Evolutionary conservation across 2,888 invertebrate species (phyloP), one percentile per base, ranked within the genome.

Genomic region (Therioaphis trifolii): DNA sequence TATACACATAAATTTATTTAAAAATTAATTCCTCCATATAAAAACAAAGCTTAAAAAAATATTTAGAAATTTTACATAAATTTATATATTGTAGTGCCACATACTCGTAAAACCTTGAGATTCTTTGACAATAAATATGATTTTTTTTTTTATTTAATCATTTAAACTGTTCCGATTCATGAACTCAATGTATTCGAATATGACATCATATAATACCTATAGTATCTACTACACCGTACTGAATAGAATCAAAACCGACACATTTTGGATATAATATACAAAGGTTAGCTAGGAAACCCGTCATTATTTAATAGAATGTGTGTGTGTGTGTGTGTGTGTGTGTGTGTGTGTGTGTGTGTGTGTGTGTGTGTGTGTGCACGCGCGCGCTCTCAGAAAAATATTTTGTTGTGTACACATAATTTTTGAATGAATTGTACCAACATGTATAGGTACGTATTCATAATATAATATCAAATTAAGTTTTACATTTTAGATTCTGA

Each of bases 161-260:
- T 80, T n/a, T 49, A 72, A 49, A 29, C 43, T 80, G 71, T 80
- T 80, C 71, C 80, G 66, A 80, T 80, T 80, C 71, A 80, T 35
- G 61, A 71, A 80, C 46, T 61, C 61, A 40, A 9, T 27, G 24
- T 43, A 40, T 46, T 24, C 2, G 21, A 49, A 68, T 66, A n/a
- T n/a, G n/a, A n/a, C n/a, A n/a, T n/a, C n/a, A n/a, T n/a, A n/a
- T n/a, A n/a, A n/a, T n/a, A n/a, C 49, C 15, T 68, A 63, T 35
- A 4, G 66, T 35, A 55, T 14, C 21, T 18, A 46, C 11, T 1
- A 52, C 24, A 74, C 14, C 5, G 7, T 35, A 43, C 18, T 29
- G 18, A 66, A 55, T 79, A 40, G 35, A 79, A 79, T 79, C 18
- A 27, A 69, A 79, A 58, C 69, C 27, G 40, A 55, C 78, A 69